Conservation (phyloP, 2,888 invertebrate species). For the Urechis unicinctus region DNA sequence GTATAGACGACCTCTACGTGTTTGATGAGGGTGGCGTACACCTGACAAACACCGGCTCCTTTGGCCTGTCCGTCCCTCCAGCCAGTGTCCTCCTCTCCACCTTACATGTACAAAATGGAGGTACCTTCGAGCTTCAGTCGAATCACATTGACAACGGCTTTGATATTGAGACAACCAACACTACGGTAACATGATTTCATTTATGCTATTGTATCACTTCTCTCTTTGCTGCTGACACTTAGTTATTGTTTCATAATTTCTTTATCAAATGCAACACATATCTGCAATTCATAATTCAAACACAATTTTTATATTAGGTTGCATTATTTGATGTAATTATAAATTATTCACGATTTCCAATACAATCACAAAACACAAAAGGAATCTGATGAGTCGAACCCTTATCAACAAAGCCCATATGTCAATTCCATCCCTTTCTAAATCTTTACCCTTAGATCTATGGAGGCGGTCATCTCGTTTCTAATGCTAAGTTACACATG, state of each 20-base stretch:
- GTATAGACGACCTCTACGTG: constrained; percentile 32
- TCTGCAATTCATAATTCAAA: too few relatives aligned
- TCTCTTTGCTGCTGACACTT: too few relatives aligned
- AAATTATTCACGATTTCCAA: too few relatives aligned
- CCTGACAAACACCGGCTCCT: constrained; percentile 24
- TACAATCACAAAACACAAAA: too few relatives aligned
- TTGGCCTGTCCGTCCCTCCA: constrained; percentile 19
- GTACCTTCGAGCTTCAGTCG: constrained; percentile 24
- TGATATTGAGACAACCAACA: constrained; percentile 23
- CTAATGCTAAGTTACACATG: constrained; percentile 22
- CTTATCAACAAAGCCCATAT: neutral
- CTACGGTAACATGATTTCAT: too few relatives aligned
- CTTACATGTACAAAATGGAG: constrained; percentile 30
- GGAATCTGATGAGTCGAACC: neutral
- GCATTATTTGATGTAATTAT: too few relatives aligned
- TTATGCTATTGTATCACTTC: too few relatives aligned
- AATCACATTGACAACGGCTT: constrained; percentile 9
- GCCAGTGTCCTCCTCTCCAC: constrained; percentile 22
- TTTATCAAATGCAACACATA: too few relatives aligned
- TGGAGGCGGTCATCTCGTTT: constrained; percentile 29
- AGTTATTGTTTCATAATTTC: too few relatives aligned
- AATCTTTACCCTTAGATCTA: constrained; percentile 22
- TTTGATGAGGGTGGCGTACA: constrained; percentile 28
- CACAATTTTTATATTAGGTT: too few relatives aligned
- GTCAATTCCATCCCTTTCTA: too few relatives aligned